Base-by-base conservation (phyloP, 2,797 vertebrate genomes). In the Microctenopoma stevenorrisi region DNA sequence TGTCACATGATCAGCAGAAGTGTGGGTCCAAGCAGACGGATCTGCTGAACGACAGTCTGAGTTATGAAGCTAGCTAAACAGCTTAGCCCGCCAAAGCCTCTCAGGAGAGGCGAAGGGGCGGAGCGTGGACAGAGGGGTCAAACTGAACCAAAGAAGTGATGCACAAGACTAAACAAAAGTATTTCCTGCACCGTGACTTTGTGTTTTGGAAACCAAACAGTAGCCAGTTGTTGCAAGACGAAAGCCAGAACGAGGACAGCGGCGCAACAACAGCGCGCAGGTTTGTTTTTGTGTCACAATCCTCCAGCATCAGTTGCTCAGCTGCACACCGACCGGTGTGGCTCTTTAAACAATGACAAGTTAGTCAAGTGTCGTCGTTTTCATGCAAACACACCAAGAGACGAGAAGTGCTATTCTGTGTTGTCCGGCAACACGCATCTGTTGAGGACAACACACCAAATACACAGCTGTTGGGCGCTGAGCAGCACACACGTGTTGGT, bases 1-100 rank as follows among this genome's bases (percentile, higher is more conserved):
- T 63, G 81, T 85, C 78, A 83, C 62, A 44, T 80, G 81, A 67
- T 81, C 49, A 92, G 93, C 62, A 89, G 16, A 83, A 91, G 22
- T 22, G 60, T n/a, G 33, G 63, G 47, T 53, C 63, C 18, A 12
- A 50, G 76, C 69, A 60, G 58, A 57, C 61, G 18, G 58, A 76
- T 54, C 74, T 75, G 69, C 75, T 72, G 54, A 72, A 64, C 59
- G 78, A 77, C 74, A 64, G 63, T 50, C 69, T 72, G 57, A 83
- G 56, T 78, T 71, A 76, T 81, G 68, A 83, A 53, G 72, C 57
- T 18, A 16, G 68, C 61, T 87, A 81, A 88, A 73, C 71, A 82
- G 76, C 75, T 84, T 63, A 81, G 64, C 64, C 44, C 59, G 54
- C 70, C 48, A 77, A 83, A 76, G 74, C 80, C 74, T 79, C 66